A percentile compares a stretch with the other conserved stretches of the same genome.
These are phyloP conservation scores for Muscina levida DNA, from an alignment of 2,888 invertebrate genomes.

Conservation along the genomic window DNA sequence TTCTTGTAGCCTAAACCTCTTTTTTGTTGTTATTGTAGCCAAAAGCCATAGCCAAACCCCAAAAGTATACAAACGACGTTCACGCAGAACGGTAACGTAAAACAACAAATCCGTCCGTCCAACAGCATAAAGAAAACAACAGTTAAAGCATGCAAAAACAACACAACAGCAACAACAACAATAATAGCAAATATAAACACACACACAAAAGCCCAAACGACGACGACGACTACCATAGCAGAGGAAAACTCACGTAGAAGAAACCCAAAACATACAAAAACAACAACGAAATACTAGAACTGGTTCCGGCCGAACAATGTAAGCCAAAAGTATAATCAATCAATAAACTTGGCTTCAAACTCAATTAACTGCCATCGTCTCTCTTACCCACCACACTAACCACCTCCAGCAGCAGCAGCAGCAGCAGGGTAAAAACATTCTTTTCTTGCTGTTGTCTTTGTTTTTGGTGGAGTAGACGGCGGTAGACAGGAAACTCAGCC, in stretches of 20 bases:
- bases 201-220: constrained; percentile 23
- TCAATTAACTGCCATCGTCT: too few species aligned
- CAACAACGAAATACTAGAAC: constrained; percentile 22
- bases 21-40: constrained; percentile 14
- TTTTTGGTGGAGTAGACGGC: too few species aligned
- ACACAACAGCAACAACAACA: constrained; percentile 31
- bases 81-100: constrained; percentile 56
- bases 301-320: constrained; percentile 48
- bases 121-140: too few species aligned
- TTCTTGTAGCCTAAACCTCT: constrained; percentile 44
- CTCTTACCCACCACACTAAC: too few species aligned
- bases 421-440: too few species aligned
- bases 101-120: too few species aligned
- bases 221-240: constrained; percentile 9
- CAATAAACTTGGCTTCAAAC: constrained; percentile 30
- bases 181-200: constrained; percentile 55
- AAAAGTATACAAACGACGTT: constrained; percentile 29
- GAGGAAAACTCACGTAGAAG: constrained; percentile 13
- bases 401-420: neutral
- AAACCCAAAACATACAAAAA: constrained; percentile 24
- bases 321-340: constrained; percentile 26
- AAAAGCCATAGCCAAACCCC: constrained; percentile 4
- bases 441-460: neutral
- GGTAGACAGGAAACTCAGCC: neutral
- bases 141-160: constrained; percentile 61